phyloP scores from a whole-genome alignment of 2,113 vertebrate species.

The Malaclemys terrapin region DNA sequence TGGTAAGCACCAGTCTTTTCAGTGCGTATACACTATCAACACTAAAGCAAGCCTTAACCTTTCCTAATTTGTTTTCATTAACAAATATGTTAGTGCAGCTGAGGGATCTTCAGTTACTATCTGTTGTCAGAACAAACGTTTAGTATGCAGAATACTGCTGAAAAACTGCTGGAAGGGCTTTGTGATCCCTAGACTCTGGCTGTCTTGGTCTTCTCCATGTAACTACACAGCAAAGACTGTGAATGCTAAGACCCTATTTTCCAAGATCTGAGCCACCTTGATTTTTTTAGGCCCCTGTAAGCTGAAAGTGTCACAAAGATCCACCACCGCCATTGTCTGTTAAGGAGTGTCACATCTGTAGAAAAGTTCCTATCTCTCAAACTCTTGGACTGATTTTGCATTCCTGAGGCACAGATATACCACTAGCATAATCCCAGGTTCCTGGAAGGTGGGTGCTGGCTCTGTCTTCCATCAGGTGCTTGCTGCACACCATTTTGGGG shows the following conservation, averaged over 20 bases:
- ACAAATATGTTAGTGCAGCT: not conserved
- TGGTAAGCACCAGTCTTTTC: not conserved
- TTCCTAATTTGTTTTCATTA: not conserved
- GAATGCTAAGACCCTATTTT: not conserved
- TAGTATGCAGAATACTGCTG: not conserved
- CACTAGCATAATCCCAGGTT: not conserved
- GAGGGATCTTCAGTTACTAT: not conserved
- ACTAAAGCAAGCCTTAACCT: not conserved
- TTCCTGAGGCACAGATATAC: not conserved
- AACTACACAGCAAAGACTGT: not conserved
- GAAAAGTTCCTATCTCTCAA: not conserved
- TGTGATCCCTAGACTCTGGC: not conserved
- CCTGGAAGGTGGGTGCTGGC: not conserved
- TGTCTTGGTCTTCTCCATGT: not conserved
- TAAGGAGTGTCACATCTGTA: not conserved
- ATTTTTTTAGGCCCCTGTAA: not conserved
- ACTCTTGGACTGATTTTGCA: not conserved
- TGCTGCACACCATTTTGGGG: not conserved
- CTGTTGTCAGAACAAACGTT: not conserved
- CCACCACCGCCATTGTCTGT: not conserved
- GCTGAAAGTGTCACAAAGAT: not conserved
- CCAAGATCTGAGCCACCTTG: not conserved
- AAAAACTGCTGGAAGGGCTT: not conserved
- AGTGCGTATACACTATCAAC: not conserved
- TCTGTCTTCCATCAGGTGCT: not conserved